Evolutionary conservation across 1,140 invertebrate species (phyloP), one percentile per base, ranked within the genome.

Genomic region (Streblospio benedicti): DNA sequence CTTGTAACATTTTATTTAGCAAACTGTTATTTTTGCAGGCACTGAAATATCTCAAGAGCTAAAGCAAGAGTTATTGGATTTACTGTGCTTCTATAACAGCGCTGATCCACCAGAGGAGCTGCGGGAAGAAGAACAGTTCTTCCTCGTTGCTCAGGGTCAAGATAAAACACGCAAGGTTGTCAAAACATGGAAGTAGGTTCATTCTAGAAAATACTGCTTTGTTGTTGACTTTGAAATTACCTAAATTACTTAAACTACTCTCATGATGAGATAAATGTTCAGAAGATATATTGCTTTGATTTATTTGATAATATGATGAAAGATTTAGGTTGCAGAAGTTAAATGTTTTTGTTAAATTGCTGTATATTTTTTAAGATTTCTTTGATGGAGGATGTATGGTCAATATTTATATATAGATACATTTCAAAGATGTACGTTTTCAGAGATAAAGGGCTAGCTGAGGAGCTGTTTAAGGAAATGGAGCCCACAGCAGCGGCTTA

Each of bases 21-120:
- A 12, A n/a, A 41, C 12, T 41, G 38, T 12, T 12, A 12, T 12
- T 12, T 41, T 41, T n/a, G 16, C 52, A 66, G 57, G 47, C 61
- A 61, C 63, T 64, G 76, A 75, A 57, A 71, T 91, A 2, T 81
- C 75, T 65, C 66, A 78, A n/a, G 81, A 84, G 49, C 74, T 84
- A 0, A 84, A 85, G 70, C 83, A 89, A 64, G 75, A 82, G 16
- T 76, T 93, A n/a, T 76, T 94, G 12, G 88, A 94, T 76, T 71
- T 93, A 16, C 70, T 92, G 2, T 91, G 89, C 70, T 93, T 85
- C 73, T 87, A 85, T 65, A 93, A 94, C 76, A 81, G 82, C 63
- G 77, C 83, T 51, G 84, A 89, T 60, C 77, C 82, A 0, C 57
- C 83, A 23, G 76, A 82, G 14, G 5, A 23, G 1, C 23, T 55